Conservation (phyloP, 2,888 invertebrate species). For the Lasioglossum oenotherae region DNA sequence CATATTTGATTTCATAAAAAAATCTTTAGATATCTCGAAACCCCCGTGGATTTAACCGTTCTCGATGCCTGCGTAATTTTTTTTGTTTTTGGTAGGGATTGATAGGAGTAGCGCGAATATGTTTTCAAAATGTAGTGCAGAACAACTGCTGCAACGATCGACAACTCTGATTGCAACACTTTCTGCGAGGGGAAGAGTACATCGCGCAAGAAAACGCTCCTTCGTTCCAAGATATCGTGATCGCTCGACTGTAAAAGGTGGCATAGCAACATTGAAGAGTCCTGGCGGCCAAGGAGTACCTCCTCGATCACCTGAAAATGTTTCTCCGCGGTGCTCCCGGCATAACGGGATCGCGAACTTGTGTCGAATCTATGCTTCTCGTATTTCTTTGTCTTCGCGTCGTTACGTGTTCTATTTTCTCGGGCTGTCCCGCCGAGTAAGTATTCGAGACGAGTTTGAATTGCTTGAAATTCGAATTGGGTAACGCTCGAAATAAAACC, state of each 20-base stretch:
- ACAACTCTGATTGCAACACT: conserved; percentile 9
- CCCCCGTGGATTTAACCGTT: background rate
- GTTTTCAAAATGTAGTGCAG: background rate
- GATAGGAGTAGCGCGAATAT: background rate
- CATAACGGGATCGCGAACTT: conserved; percentile 76
- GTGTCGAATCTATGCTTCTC: conserved; percentile 70
- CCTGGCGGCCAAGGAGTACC: conserved; percentile 56
- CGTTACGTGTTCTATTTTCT: conserved; percentile 30
- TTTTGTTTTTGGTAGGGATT: background rate
- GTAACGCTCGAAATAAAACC: background rate
- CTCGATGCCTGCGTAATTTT: too few relatives aligned
- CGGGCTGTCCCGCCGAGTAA: background rate
- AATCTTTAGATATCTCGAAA: background rate
- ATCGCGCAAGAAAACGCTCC: conserved; percentile 9
- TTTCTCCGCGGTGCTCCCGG: conserved; percentile 61
- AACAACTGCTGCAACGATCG: conserved; percentile 1
- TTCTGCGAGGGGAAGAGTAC: conserved; percentile 7
- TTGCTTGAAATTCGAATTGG: background rate
- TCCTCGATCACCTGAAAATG: conserved; percentile 69
- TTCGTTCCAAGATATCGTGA: conserved; percentile 32
- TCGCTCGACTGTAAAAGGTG: conserved; percentile 54
- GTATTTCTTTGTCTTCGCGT: conserved; percentile 65
- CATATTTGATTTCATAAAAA: background rate
- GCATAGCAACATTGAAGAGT: conserved; percentile 56
- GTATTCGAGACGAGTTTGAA: background rate